Percentiles rank a stretch among this genome's conserved stretches.
Conservation (phyloP, 35 echinoderm and acorn worm genomes). For the Heliocidaris tuberculata region DNA sequence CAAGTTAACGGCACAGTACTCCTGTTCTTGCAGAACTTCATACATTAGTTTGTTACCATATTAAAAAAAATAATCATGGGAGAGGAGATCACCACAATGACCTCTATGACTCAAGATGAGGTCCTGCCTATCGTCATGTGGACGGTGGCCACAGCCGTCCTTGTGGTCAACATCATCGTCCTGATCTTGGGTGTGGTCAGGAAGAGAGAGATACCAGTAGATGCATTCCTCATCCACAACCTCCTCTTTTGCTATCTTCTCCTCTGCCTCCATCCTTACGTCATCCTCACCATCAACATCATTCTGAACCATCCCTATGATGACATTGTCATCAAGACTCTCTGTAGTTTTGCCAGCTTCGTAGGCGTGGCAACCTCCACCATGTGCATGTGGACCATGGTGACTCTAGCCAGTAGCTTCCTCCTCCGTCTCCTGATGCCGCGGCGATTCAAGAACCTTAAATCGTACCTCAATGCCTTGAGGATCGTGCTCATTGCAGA, state of each 20-base stretch:
- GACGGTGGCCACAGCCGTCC: conserved; percentile 44
- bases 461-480: conserved; percentile 53
- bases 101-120: not conserved
- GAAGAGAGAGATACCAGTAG: conserved; percentile 50
- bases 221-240: conserved; percentile 47
- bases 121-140: conserved; percentile 50
- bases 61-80: not conserved
- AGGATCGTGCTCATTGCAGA: conserved; percentile 46
- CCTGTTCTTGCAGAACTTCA: not conserved
- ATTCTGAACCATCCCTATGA: not conserved
- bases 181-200: conserved; percentile 40
- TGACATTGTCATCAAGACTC: not conserved
- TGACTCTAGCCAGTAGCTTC: conserved; percentile 54
- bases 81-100: not conserved
- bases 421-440: conserved; percentile 58
- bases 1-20: not conserved
- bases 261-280: conserved; percentile 36
- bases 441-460: conserved; percentile 56
- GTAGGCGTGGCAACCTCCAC: conserved; percentile 37
- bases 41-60: not conserved
- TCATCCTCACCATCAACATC: conserved; percentile 48
- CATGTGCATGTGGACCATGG: conserved; percentile 55
- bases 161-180: conserved; percentile 48
- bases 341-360: conserved; percentile 56
- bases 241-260: conserved; percentile 51